Conservation (phyloP, 2,797 vertebrate genomes). For the Todus mexicanus region DNA sequence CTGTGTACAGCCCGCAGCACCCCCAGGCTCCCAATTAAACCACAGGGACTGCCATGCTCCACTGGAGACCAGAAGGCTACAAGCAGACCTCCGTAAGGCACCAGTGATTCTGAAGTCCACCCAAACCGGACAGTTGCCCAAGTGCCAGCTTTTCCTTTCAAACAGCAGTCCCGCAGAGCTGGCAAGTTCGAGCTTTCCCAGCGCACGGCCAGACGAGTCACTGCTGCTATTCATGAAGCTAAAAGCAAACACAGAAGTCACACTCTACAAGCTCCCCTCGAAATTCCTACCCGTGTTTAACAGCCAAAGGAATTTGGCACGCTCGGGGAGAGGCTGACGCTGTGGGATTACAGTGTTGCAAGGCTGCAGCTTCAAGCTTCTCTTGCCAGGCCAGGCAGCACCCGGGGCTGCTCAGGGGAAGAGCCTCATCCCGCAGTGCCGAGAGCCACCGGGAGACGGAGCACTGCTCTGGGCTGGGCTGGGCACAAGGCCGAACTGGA, state of each 20-base stretch:
- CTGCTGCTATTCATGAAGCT: constrained; percentile 22
- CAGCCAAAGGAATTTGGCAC: constrained; percentile 41
- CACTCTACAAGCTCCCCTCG: background rate
- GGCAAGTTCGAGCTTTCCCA: background rate
- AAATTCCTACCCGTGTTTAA: constrained; percentile 36
- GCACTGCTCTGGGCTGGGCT: accelerated
- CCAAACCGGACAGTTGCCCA: background rate
- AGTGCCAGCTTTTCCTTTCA: background rate
- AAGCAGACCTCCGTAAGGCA: background rate
- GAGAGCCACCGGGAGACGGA: background rate
- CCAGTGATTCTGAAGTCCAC: background rate
- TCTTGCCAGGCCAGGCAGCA: background rate
- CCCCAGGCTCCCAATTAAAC: background rate
- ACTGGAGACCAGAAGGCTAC: background rate
- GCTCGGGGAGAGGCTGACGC: background rate
- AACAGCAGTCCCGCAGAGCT: background rate
- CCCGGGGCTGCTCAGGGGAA: background rate
- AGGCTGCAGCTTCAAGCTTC: background rate
- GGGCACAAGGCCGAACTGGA: background rate
- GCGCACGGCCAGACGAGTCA: background rate
- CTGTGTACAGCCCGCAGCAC: background rate
- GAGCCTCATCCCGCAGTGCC: background rate
- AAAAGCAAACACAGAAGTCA: constrained; percentile 36
- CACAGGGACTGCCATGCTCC: background rate
- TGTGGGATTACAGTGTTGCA: constrained; percentile 16